phyloP scores from a whole-genome alignment of 2,888 invertebrate genomes.

The Cryptocephalus primarius region DNA sequence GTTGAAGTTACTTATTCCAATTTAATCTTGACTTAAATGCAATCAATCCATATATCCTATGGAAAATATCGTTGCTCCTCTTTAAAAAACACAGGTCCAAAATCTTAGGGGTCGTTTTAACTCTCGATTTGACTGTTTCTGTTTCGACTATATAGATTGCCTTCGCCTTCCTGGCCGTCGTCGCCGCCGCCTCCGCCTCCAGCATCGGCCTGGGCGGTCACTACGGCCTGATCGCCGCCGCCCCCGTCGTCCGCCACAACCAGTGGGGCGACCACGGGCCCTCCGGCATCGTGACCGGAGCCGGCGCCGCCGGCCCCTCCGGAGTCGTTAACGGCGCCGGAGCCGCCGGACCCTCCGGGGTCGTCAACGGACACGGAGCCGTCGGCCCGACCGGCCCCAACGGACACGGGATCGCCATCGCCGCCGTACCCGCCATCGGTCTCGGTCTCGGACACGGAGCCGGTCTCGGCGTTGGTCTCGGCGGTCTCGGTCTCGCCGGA shows the following conservation, averaged over 20 bases:
- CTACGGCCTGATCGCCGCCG: constrained; percentile 2
- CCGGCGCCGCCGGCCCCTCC: constrained; percentile 10
- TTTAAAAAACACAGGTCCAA: too few species aligned
- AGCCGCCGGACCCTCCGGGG: constrained; percentile 10
- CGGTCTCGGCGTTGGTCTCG: not conserved
- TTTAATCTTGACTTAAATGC: too few species aligned
- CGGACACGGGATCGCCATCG: constrained; percentile 3
- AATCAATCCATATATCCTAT: too few species aligned
- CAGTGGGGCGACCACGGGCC: constrained; percentile 5
- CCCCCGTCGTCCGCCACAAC: constrained; percentile 7
- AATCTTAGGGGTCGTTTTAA: too few species aligned
- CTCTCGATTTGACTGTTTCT: too few species aligned
- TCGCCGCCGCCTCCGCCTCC: constrained; percentile 10
- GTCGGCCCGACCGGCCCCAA: constrained; percentile 13
- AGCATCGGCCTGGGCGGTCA: constrained; percentile 2
- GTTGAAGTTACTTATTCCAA: too few species aligned
- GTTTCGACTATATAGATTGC: constrained; percentile 2
- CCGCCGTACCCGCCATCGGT: constrained; percentile 3
- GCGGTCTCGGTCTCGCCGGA: not conserved
- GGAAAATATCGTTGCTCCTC: too few species aligned
- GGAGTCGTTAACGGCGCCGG: constrained; percentile 10
- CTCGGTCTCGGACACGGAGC: not conserved
- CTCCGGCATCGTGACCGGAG: constrained; percentile 8
- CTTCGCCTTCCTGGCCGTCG: constrained; percentile 9
- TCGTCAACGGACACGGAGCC: constrained; percentile 14